phyloP scores from a whole-genome alignment of 2,797 vertebrate genomes.

The Hippoglossus hippoglossus region DNA sequence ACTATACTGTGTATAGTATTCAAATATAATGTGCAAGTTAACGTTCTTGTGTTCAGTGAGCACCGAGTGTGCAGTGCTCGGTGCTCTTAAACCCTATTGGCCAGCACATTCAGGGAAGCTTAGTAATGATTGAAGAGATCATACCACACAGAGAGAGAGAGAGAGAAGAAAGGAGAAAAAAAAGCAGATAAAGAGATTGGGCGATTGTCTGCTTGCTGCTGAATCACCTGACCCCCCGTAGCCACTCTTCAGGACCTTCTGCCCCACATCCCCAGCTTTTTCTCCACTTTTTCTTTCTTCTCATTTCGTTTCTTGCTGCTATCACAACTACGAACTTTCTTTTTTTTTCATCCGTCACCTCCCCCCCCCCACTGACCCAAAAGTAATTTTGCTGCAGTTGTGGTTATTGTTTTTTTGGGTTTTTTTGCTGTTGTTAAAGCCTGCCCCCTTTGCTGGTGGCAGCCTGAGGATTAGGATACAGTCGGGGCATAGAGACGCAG shows the following conservation, averaged over 20 bases:
- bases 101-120: conserved; percentile 37
- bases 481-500: conserved; percentile 28
- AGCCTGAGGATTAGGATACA: conserved; percentile 61
- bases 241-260: conserved; percentile 5
- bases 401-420: conserved; percentile 33
- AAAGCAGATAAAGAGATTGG: no score
- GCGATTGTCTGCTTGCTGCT: no score
- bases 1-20: no score
- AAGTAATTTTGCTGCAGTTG: conserved; percentile 55
- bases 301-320: background rate
- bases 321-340: background rate
- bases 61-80: conserved; percentile 35
- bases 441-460: conserved; percentile 17
- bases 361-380: conserved; percentile 25
- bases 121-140: conserved; percentile 50
- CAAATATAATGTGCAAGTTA: conserved; percentile 23
- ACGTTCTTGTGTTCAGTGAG: conserved; percentile 46
- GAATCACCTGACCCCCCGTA: no score
- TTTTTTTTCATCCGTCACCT: background rate
- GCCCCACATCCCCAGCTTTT: background rate
- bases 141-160: conserved; percentile 21
- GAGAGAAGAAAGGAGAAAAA: background rate
- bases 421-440: conserved; percentile 11
- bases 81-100: conserved; percentile 41
- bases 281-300: background rate